A percentile compares a stretch with the other conserved stretches of the same genome.
These are phyloP conservation scores for Drosophila barbarae DNA, from an alignment of 2,888 invertebrate genomes.

Conservation along the genomic window DNA sequence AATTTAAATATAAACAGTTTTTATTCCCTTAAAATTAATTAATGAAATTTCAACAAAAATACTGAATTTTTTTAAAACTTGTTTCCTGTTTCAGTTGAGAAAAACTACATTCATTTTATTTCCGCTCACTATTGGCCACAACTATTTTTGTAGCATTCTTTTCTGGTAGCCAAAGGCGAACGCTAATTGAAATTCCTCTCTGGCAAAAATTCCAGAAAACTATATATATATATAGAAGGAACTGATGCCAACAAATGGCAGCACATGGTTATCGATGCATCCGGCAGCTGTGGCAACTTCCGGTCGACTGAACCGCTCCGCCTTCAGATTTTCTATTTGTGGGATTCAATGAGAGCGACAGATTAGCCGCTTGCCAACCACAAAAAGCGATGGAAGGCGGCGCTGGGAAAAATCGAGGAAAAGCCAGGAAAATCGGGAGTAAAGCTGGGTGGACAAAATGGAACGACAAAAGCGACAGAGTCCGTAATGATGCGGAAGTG, in stretches of 20 bases:
- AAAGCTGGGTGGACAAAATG: slow-evolving; percentile 8
- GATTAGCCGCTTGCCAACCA: slow-evolving; percentile 56
- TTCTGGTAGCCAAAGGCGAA: slow-evolving; percentile 15
- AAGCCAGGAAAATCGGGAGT: slow-evolving; percentile 5
- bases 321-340: slow-evolving; percentile 23
- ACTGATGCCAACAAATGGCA: slow-evolving; percentile 9
- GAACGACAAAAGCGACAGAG: slow-evolving; percentile 57
- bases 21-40: neutral
- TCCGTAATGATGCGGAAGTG: slow-evolving; percentile 71
- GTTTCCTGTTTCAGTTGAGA: neutral
- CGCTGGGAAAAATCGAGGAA: slow-evolving; percentile 8
- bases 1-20: too few relatives aligned
- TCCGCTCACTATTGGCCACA: neutral
- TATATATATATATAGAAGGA: neutral
- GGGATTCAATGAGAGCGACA: slow-evolving; percentile 59
- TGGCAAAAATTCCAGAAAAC: slow-evolving; percentile 2
- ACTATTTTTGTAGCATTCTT: slow-evolving; percentile 41
- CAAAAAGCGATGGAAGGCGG: slow-evolving; percentile 30
- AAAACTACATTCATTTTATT: neutral
- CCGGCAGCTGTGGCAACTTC: slow-evolving; percentile 65
- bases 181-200: slow-evolving; percentile 65
- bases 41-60: too few relatives aligned
- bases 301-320: slow-evolving; percentile 46
- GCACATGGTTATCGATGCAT: slow-evolving; percentile 72
- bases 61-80: neutral